phyloP scores from a whole-genome alignment of 2,888 invertebrate species.

The Lymantria monacha region DNA sequence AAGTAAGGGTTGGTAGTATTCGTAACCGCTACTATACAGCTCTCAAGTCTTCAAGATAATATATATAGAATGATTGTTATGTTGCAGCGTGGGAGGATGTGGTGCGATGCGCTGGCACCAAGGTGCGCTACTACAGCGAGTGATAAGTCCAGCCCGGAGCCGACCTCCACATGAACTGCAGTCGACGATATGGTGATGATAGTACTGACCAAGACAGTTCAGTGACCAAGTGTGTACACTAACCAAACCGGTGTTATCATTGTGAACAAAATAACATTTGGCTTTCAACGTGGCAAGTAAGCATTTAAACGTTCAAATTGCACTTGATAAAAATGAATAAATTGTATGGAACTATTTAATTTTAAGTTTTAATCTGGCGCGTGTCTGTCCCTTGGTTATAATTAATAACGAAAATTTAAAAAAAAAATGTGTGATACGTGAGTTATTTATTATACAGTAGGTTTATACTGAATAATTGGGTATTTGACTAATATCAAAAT shows the following conservation, averaged over 20 bases:
- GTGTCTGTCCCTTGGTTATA: conserved; percentile 9
- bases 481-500: too few species aligned
- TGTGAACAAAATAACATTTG: conserved; percentile 19
- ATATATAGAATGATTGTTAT: not conserved
- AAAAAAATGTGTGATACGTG: too few species aligned
- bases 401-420: not conserved
- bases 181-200: not conserved
- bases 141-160: conserved; percentile 29
- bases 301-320: conserved; percentile 57
- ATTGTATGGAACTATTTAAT: conserved; percentile 29
- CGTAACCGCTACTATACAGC: too few species aligned
- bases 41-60: too few species aligned
- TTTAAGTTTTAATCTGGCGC: conserved; percentile 39
- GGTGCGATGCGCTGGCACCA: conserved; percentile 74
- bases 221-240: conserved; percentile 9
- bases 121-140: conserved; percentile 75
- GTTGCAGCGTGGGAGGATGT: conserved; percentile 89
- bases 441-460: too few species aligned
- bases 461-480: too few species aligned
- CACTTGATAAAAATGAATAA: conserved; percentile 45
- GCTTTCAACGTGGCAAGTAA: conserved; percentile 34
- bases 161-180: not conserved
- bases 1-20: too few species aligned
- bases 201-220: too few species aligned
- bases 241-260: conserved; percentile 16